phyloP scores from a whole-genome alignment of 2,888 invertebrate species.

The Merodon equestris region DNA sequence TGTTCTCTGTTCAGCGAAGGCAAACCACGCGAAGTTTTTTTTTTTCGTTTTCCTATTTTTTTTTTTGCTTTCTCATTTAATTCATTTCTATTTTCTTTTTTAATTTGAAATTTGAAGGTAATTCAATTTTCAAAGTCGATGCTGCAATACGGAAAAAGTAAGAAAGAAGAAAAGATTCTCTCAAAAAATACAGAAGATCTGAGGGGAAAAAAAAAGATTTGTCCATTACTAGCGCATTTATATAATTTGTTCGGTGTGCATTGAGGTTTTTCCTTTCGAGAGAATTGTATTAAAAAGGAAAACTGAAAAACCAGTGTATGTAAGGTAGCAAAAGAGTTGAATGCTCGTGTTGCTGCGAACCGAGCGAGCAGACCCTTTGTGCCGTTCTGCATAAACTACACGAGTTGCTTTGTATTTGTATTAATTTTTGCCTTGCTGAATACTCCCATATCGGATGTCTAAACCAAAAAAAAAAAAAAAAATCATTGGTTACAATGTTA shows the following conservation, averaged over 20 bases:
- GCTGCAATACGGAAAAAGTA: not conserved
- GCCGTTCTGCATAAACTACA: not conserved
- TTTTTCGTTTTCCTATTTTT: conserved; percentile 22
- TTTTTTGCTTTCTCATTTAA: conserved; percentile 30
- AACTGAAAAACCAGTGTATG: conserved; percentile 13
- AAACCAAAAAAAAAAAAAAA: too few relatives aligned
- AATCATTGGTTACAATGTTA: too few relatives aligned
- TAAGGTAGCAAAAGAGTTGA: conserved; percentile 18
- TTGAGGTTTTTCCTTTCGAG: conserved; percentile 38
- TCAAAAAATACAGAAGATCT: too few relatives aligned
- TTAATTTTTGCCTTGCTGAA: too few relatives aligned
- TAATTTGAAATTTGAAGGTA: not conserved
- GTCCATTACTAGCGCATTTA: conserved; percentile 32
- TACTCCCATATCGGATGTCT: too few relatives aligned
- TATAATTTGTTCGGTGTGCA: conserved; percentile 45
- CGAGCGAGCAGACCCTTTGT: conserved; percentile 24
- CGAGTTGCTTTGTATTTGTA: too few relatives aligned
- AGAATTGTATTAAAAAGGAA: conserved; percentile 17
- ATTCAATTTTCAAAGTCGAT: conserved; percentile 25
- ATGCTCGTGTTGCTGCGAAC: conserved; percentile 19
- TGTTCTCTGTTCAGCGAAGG: conserved; percentile 58
- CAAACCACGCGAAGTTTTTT: conserved; percentile 59
- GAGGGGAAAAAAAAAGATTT: conserved; percentile 20
- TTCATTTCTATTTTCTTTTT: conserved; percentile 3
- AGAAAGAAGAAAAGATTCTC: conserved; percentile 17